Base-by-base conservation (phyloP, 2,113 vertebrate species). In the Halcyon senegalensis region DNA sequence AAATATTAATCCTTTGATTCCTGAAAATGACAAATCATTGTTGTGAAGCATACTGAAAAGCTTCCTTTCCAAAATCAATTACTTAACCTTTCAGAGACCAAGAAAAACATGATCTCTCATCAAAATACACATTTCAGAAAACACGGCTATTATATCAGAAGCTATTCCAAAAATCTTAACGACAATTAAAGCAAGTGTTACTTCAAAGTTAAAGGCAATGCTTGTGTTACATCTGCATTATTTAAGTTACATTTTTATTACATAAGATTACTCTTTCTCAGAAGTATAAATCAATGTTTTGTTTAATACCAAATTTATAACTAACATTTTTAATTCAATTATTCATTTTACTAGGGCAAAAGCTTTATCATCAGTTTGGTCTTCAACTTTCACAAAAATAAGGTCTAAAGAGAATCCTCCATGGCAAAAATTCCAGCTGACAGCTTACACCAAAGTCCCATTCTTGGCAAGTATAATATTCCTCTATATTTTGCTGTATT, bases 131-230 rank as follows among this genome's bases (percentile, higher is more conserved):
- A 30, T 43, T 53, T 43, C 33, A 63, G 43, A 64, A 80, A 70
- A 70, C 0, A 0, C 4, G 5, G 33, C 28, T 74, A 53, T n/a
- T 41, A 11, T 2, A 69, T 25, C 30, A 64, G 46, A 11, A 79
- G 55, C 50, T 76, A 48, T 10, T 64, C n/a, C 60, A 84, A 50
- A 59, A 79, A 24, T 11, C 31, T 41, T 64, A 21, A 18, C 35
- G 62, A 50, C 17, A 56, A 31, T 25, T n/a, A 73, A 48, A 67
- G 13, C 21, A 51, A 75, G 7, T 17, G 46, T 25, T 35, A 58
- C n/a, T 18, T 69, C 15, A 59, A 51, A 69, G 21, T 46, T 75
- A 84, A 84, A 70, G 14, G 55, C 10, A 74, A 68, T 9, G 9
- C 16, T 58, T 64, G 18, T 35, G 16, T 62, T 44, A 67, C 10